phyloP scores from a whole-genome alignment of 2,797 vertebrate species.

The Enteromius afrohamiltoni region DNA sequence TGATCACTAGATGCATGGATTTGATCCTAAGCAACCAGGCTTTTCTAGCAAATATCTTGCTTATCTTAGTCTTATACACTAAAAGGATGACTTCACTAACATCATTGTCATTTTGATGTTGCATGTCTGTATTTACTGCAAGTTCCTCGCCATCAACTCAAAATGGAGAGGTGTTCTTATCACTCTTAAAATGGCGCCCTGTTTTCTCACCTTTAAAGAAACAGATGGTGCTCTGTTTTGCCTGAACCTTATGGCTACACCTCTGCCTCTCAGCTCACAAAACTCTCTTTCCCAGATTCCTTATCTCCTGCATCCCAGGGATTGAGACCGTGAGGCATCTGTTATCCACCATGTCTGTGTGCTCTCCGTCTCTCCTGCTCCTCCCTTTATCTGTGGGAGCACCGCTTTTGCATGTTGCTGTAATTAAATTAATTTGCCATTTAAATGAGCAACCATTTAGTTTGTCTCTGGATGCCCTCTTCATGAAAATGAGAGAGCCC shows the following conservation, averaged over 20 bases:
- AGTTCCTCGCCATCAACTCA: constrained; percentile 35
- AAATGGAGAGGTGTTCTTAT: constrained; percentile 60
- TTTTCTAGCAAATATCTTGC: neutral
- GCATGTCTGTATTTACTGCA: neutral
- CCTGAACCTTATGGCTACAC: neutral
- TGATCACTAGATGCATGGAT: neutral
- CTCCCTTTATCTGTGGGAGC: constrained; percentile 4
- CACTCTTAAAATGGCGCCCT: constrained; percentile 50
- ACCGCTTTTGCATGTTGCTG: constrained; percentile 48
- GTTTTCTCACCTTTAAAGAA: constrained; percentile 16
- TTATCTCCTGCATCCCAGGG: neutral
- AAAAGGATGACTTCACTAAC: neutral
- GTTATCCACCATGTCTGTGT: neutral
- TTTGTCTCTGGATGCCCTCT: constrained; percentile 63
- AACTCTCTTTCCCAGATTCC: constrained; percentile 5
- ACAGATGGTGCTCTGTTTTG: constrained; percentile 19
- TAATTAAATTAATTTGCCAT: constrained; percentile 73
- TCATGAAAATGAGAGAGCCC: constrained; percentile 7
- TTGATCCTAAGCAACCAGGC: neutral
- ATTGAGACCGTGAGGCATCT: neutral
- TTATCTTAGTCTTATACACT: neutral
- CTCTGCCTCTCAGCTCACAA: neutral
- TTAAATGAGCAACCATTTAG: constrained; percentile 69
- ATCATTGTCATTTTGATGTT: neutral
- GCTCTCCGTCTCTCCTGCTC: neutral